Evolutionary conservation across 1,140 invertebrate genomes (phyloP).

Genomic region (Lucilia sericata): DNA sequence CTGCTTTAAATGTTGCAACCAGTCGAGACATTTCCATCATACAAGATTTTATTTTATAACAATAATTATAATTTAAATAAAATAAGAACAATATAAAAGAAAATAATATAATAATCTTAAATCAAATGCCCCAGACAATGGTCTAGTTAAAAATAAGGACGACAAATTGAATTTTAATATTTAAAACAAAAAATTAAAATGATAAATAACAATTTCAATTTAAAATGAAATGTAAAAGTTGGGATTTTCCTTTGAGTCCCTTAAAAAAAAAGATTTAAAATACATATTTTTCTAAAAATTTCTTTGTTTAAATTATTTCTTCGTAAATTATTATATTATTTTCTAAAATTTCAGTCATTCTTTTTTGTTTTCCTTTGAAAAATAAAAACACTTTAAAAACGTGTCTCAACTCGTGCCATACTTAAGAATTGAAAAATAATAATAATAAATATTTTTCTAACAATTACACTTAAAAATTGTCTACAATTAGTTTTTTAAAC

Average conservation of each 20-base stretch:
- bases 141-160: neutral
- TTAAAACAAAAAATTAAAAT: neutral
- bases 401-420: neutral
- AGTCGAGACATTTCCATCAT: neutral
- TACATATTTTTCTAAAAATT: no score
- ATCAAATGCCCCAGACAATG: slow-evolving; percentile 16
- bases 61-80: neutral
- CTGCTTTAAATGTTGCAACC: neutral
- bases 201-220: no score
- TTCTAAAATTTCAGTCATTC: no score
- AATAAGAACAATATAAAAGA: neutral
- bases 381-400: neutral
- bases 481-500: neutral
- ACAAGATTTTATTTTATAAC: neutral
- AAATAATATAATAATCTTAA: neutral
- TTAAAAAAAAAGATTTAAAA: no score
- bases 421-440: neutral
- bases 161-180: neutral
- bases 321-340: no score
- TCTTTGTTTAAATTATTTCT: no score
- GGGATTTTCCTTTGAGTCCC: no score
- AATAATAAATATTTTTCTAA: neutral
- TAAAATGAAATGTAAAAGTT: no score
- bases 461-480: neutral
- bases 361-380: no score